These are phyloP conservation scores for Embidobia sp. DNA, from an alignment of 2,888 invertebrate genomes.

Conservation along the genomic window DNA sequence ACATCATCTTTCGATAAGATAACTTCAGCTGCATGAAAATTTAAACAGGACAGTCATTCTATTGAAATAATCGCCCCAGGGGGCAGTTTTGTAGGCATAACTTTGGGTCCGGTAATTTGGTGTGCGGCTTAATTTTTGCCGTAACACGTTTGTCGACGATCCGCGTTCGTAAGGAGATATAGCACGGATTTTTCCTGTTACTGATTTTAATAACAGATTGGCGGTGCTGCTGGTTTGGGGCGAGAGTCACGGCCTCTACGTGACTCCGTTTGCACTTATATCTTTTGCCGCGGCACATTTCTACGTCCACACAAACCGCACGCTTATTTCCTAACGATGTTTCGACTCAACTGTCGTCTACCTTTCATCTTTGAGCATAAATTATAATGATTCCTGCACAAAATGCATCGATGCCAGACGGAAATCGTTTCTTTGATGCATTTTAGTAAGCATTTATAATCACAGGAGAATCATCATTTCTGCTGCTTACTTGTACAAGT, in stretches of 20 bases:
- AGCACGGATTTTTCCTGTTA: constrained; percentile 82
- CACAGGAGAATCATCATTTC: too few relatives aligned
- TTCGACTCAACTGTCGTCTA: constrained; percentile 56
- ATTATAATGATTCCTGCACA: constrained; percentile 67
- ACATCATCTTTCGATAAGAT: too few relatives aligned
- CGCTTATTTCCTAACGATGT: constrained; percentile 67
- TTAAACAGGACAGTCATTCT: constrained; percentile 2
- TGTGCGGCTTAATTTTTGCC: constrained; percentile 79
- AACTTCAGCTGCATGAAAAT: too few relatives aligned
- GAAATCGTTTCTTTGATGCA: constrained; percentile 9
- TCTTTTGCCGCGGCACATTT: constrained; percentile 48
- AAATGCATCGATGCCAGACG: background rate
- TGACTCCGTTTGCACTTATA: constrained; percentile 73
- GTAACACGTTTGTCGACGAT: constrained; percentile 78
- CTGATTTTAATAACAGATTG: constrained; percentile 82
- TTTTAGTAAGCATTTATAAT: too few relatives aligned
- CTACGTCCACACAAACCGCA: constrained; percentile 59
- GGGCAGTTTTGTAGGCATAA: constrained; percentile 17
- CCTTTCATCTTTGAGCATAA: constrained; percentile 66
- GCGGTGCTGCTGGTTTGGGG: constrained; percentile 63
- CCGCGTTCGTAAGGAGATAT: constrained; percentile 74
- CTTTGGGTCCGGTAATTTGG: constrained; percentile 37
- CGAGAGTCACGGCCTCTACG: constrained; percentile 79
- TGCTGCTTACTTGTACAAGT: too few relatives aligned
- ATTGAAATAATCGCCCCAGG: constrained; percentile 6